Evolutionary conservation across 2,797 vertebrate species (phyloP).

Genomic region (Acrossocheilus fasciatus): DNA sequence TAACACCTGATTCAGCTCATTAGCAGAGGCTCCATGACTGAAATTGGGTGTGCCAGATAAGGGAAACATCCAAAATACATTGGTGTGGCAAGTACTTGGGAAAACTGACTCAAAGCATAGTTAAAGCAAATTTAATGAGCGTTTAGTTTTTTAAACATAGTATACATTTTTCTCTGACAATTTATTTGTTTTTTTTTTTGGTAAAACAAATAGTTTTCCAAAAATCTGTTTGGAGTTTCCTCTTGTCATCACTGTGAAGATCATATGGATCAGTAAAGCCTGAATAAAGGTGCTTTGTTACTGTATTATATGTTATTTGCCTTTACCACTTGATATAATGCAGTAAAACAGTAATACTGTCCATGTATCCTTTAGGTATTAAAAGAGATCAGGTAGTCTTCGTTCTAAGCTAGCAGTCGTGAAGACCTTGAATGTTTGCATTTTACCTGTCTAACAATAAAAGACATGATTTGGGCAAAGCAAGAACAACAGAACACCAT

Average conservation of each 20-base stretch:
- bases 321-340: not conserved
- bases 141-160: not conserved
- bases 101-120: not conserved
- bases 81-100: not conserved
- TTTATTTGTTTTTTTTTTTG: not conserved
- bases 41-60: not conserved
- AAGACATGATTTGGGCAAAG: constrained; percentile 34
- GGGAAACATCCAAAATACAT: not conserved
- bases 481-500: constrained; percentile 45
- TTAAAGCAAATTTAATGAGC: not conserved
- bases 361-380: not conserved
- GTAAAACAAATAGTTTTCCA: not conserved
- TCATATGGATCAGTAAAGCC: not conserved
- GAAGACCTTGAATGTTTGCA: constrained; percentile 49
- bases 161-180: not conserved
- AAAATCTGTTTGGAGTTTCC: not conserved
- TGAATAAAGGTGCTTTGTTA: not conserved
- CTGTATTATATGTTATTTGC: not conserved
- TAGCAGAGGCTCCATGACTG: not conserved
- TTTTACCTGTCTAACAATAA: constrained; percentile 53
- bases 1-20: constrained; percentile 7
- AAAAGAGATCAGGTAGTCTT: constrained; percentile 45
- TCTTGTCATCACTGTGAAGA: not conserved
- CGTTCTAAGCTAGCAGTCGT: constrained; percentile 8
- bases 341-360: not conserved